A percentile compares a stretch with the other conserved stretches of the same genome.
Evolutionary conservation across 2,113 vertebrate species (phyloP).

Genomic region (Aleadryas rufinucha): DNA sequence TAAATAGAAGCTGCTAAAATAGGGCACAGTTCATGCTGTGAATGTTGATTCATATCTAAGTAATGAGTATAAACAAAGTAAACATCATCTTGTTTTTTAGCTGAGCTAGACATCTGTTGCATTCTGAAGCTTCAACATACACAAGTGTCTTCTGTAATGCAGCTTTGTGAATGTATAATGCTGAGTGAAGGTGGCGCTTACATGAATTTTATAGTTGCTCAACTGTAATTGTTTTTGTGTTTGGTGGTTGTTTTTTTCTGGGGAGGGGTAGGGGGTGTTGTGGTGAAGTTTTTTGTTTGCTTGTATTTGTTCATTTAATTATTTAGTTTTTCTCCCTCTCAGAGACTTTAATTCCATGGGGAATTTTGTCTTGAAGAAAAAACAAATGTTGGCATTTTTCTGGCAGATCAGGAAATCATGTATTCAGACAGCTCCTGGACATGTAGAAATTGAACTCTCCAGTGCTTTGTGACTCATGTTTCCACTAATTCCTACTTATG

Average conservation of each 20-base stretch:
- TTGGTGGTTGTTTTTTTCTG: background rate
- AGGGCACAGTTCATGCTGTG: background rate
- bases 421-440: background rate
- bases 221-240: background rate
- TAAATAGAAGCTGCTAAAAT: background rate
- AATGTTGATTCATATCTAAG: conserved; percentile 1
- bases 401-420: background rate
- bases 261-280: background rate
- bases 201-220: background rate
- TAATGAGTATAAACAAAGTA: background rate
- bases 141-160: background rate
- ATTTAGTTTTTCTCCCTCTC: background rate
- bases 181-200: background rate
- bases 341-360: background rate
- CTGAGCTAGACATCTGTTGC: background rate
- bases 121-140: background rate
- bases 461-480: background rate
- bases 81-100: background rate
- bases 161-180: background rate
- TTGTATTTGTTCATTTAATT: background rate
- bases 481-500: background rate
- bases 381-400: background rate
- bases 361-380: background rate
- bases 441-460: background rate
- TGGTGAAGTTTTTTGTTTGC: background rate